Conservation (phyloP, 1,140 invertebrate genomes). For the Cherax quadricarinatus region DNA sequence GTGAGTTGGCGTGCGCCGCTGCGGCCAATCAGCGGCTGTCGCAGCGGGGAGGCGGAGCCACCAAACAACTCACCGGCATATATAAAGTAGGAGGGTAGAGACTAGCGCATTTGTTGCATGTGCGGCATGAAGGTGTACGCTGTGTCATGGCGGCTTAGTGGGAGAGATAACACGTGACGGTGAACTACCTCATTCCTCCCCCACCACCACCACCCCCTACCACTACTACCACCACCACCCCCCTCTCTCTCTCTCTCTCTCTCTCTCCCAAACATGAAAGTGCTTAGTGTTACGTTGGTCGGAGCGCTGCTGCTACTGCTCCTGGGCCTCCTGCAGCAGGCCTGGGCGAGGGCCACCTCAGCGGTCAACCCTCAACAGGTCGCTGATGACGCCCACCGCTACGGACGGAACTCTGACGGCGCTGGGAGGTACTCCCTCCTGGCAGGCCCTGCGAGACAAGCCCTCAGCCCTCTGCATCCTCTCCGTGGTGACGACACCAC, state of each 20-base stretch:
- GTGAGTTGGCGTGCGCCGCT: neutral
- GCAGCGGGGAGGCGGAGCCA: neutral
- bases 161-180: conserved; percentile 67
- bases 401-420: neutral
- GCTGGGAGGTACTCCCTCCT: no score
- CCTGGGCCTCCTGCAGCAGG: conserved; percentile 31
- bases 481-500: neutral
- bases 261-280: conserved; percentile 44
- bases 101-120: conserved; percentile 54
- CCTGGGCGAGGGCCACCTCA: conserved; percentile 36
- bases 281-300: conserved; percentile 56
- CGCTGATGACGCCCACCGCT: conserved; percentile 1
- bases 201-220: no score
- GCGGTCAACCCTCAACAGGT: conserved; percentile 21
- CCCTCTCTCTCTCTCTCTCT: neutral
- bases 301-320: conserved; percentile 54
- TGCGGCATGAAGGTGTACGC: conserved; percentile 63
- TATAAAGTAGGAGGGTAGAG: conserved; percentile 27
- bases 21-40: conserved; percentile 17
- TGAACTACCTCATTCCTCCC: neutral
- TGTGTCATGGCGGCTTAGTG: conserved; percentile 56
- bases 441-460: neutral
- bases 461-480: neutral
- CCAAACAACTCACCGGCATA: conserved; percentile 10
- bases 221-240: no score